A percentile compares a stretch with the other conserved stretches of the same genome.
Evolutionary conservation across 1,140 invertebrate species (phyloP).

Genomic region (Procambarus virginalis): DNA sequence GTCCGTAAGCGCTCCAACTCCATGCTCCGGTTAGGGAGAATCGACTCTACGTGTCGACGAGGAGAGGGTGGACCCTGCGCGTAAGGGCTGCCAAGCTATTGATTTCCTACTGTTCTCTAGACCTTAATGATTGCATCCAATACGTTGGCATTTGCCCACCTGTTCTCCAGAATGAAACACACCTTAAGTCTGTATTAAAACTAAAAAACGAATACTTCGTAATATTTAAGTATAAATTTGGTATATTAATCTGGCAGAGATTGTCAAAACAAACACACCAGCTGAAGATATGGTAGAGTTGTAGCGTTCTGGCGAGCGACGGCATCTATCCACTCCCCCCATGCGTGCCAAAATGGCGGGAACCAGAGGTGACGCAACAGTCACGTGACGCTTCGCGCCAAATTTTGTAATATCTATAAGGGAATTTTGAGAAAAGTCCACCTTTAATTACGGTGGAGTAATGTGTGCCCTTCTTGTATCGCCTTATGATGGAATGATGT

Average conservation of each 20-base stretch:
- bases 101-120: constrained; percentile 37
- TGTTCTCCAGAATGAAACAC: neutral
- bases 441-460: neutral
- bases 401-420: constrained; percentile 27
- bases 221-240: no score
- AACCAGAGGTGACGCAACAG: constrained; percentile 43
- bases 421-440: neutral
- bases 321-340: neutral
- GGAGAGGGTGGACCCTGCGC: constrained; percentile 30
- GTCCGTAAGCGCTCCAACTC: neutral
- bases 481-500: neutral
- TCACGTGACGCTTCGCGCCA: constrained; percentile 48
- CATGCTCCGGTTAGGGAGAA: neutral
- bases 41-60: constrained; percentile 31
- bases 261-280: neutral
- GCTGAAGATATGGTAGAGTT: neutral
- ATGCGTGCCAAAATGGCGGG: constrained; percentile 55
- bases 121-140: constrained; percentile 24
- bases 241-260: neutral
- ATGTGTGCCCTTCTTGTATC: neutral
- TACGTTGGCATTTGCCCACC: neutral
- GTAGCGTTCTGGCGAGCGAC: neutral
- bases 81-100: constrained; percentile 51
- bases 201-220: no score
- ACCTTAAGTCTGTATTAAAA: neutral